Conservation (phyloP, 2,888 invertebrate genomes). For the Plagiodera versicolora region DNA sequence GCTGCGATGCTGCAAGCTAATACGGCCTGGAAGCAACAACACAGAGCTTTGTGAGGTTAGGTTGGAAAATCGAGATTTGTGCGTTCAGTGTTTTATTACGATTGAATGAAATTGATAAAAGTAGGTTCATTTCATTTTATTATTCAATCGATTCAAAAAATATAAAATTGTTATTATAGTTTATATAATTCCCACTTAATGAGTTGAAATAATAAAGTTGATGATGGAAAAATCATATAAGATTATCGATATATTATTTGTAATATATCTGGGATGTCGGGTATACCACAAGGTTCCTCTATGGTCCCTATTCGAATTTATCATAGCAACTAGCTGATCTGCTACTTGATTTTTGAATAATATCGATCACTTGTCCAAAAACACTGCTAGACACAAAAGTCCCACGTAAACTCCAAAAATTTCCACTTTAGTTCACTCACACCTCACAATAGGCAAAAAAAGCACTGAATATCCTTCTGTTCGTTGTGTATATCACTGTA, state of each 20-base stretch:
- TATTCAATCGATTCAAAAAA: too few species aligned
- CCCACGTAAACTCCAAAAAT: conserved; percentile 3
- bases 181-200: too few species aligned
- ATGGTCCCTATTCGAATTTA: not conserved
- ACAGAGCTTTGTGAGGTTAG: too few species aligned
- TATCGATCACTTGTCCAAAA: not conserved
- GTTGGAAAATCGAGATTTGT: too few species aligned
- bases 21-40: conserved; percentile 43
- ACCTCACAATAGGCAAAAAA: conserved; percentile 12
- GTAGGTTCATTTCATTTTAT: too few species aligned
- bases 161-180: too few species aligned
- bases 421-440: conserved; percentile 21
- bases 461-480: conserved; percentile 14
- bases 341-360: not conserved
- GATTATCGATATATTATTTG: too few species aligned
- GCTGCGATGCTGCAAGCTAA: conserved; percentile 48
- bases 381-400: not conserved
- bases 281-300: not conserved
- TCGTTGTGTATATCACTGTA: conserved; percentile 28
- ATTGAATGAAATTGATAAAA: too few species aligned
- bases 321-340: not conserved
- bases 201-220: too few species aligned
- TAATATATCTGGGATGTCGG: not conserved
- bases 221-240: too few species aligned
- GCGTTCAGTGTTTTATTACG: too few species aligned